Base-by-base conservation (phyloP, 35 echinoderm and acorn worm genomes). In the Heliocidaris tuberculata region DNA sequence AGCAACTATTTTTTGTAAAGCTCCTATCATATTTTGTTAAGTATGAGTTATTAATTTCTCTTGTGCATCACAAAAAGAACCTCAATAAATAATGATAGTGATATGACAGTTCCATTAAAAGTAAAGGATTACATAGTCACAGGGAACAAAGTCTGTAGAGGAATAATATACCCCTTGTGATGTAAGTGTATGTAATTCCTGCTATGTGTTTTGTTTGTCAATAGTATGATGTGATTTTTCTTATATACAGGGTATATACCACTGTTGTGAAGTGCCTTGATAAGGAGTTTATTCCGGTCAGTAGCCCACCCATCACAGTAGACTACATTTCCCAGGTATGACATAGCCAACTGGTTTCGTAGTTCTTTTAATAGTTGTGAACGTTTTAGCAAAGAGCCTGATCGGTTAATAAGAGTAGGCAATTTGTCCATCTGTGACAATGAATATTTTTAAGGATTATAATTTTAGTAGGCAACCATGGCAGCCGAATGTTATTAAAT, bases 261-360 rank as follows among this genome's bases (percentile, higher is more conserved):
- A 99, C 98, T 15, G 98, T 99, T 4, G 96, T 99, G n/a, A 96
- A 97, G 95, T 88, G 94, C 60, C 92, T 97, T 21, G 96, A 96
- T 7, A 94, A 94, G 16, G 95, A 96, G 30, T 95, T 99, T 54
- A 95, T 94, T 88, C 98, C 98, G 29, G 31, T 50, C 35, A 94
- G 59, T 60, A 94, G 94, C 42, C 96, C 96, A 48, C 94, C 98
- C 7, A 97, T 99, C 52, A 97, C 96, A 59, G 50, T 90, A 32
- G 48, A 54, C 12, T 99, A 97, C 88, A 93, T 99, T 35, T 88
- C 95, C n/a, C 48, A 97, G 96, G 98, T 99, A 96, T 89, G 87
- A 78, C 27, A 78, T 27, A 29, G 65, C 65, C 65, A 21, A 78
- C 65, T 78, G 0, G 17, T 78, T 42, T 42, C 3, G 35, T 42